Evolutionary conservation across 2,888 invertebrate species (phyloP), one percentile per base, ranked within the genome.

Genomic region (Gymnocheta viridis): DNA sequence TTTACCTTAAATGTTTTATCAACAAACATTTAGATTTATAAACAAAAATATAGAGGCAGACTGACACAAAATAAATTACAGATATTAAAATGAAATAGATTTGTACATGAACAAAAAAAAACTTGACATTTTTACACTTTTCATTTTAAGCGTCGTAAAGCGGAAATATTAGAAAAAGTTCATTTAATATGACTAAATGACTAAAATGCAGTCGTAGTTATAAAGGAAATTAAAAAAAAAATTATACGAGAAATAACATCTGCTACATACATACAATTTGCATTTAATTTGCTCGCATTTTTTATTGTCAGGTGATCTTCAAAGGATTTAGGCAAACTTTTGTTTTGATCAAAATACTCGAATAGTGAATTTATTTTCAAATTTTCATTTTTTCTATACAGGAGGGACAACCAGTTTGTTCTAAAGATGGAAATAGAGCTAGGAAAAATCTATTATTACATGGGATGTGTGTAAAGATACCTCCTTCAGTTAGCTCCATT

Each of bases 1-100:
- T 64, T 66, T 81, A 81, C 81, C 81, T 81, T 69, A 82, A 82
- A 76, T 32, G 49, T 66, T 62, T 51, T 32, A 19, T 17, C 60
- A 51, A 62, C 41, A 76, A 44, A 78, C 54, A 54, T 51, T 19
- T 17, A 19, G 47, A 62, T 62, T 51, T 70, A 64, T n/a, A 60
- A 22, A 54, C 41, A 49, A 19, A 60, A 19, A 35, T 24, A 17
- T 19, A 44, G 19, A 47, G 44, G 64, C 54, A 35, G 54, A 29
- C 62, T 64, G 69, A 12, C 27, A 64, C 22, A 4, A 69, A 81
- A 69, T 72, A 72, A 72, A 82, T 72, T 77, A 60, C 27, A 54
- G 51, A 67, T 78, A 72, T 82, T 64, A 66, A 72, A 82, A 56
- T 56, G 29, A 66, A 72, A 77, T 66, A 49, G 70, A 66, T 64